A percentile compares a stretch with the other conserved stretches of the same genome.
phyloP scores from a whole-genome alignment of 2,888 invertebrate genomes.

The Melanostoma mellinum region DNA sequence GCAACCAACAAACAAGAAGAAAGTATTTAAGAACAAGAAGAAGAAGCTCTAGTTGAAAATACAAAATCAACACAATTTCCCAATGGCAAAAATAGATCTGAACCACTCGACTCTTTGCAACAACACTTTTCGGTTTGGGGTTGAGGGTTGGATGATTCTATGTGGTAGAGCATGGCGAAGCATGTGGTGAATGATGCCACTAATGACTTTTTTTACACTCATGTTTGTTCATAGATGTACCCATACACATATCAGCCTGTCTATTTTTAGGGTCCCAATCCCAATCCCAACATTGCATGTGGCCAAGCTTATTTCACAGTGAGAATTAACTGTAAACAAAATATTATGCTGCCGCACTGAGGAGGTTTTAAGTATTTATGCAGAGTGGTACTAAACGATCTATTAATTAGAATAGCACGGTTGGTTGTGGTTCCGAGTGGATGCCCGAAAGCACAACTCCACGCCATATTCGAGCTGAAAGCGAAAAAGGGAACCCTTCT shows the following conservation, averaged over 20 bases:
- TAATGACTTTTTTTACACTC: neutral
- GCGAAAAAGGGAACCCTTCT: neutral
- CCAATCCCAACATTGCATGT: neutral
- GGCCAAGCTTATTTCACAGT: neutral
- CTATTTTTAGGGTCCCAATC: neutral
- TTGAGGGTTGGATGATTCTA: neutral
- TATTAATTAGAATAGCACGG: slow-evolving; percentile 17
- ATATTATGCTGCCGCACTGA: neutral
- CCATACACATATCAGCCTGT: neutral
- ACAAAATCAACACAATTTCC: slow-evolving; percentile 15
- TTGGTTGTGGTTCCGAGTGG: slow-evolving; percentile 17
- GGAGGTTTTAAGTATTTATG: neutral
- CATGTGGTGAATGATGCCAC: neutral
- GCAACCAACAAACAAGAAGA: neutral
- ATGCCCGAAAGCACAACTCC: slow-evolving; percentile 11
- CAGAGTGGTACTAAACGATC: neutral
- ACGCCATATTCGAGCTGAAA: neutral
- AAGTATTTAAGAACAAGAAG: neutral
- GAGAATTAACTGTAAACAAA: neutral
- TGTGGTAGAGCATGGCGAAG: neutral
- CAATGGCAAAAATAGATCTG: slow-evolving; percentile 10
- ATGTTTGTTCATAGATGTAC: neutral
- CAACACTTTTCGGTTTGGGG: neutral
- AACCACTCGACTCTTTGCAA: neutral
- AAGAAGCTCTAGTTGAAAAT: slow-evolving; percentile 2